A percentile compares a stretch with the other conserved stretches of the same genome.
These are phyloP conservation scores for Boleophthalmus pectinirostris DNA, from an alignment of 2,113 vertebrate genomes.

Conservation along the genomic window DNA sequence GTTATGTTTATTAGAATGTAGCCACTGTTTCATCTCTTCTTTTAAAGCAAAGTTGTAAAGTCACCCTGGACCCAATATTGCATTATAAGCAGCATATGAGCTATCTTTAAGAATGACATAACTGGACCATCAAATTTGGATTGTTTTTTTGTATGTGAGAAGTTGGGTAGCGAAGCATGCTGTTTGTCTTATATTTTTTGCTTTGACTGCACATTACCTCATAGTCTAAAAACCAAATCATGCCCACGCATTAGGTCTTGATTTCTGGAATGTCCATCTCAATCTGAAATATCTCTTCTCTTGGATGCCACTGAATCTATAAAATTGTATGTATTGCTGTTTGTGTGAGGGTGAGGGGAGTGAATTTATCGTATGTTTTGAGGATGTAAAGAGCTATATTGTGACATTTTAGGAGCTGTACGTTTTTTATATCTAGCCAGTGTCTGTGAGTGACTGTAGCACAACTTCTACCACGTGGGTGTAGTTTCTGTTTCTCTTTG, in stretches of 20 bases:
- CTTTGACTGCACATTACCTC: conserved; percentile 49
- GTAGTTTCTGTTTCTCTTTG: conserved; percentile 51
- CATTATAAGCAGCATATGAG: background rate
- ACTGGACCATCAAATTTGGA: background rate
- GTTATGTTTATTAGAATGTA: conserved; percentile 46
- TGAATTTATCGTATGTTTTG: conserved; percentile 34
- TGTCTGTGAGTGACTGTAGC: conserved; percentile 57
- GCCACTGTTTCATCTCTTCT: conserved; percentile 22
- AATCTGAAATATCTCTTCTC: conserved; percentile 35
- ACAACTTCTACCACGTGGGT: conserved; percentile 56
- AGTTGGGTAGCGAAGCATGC: conserved; percentile 25
- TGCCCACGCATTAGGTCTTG: conserved; percentile 7
- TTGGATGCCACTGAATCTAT: conserved; percentile 52
- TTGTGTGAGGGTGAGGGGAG: conserved; percentile 18
- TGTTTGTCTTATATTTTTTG: conserved; percentile 9
- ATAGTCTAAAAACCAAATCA: conserved; percentile 1
- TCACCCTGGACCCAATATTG: background rate
- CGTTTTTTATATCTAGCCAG: conserved; percentile 49
- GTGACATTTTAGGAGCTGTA: conserved; percentile 51
- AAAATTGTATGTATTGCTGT: conserved; percentile 37
- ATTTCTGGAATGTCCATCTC: conserved; percentile 44
- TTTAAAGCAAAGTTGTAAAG: background rate
- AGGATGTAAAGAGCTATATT: conserved; percentile 56
- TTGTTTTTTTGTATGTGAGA: background rate
- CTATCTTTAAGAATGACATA: conserved; percentile 3